Conservation (phyloP, 2,888 invertebrate species). For the Nymphalis c-album region DNA sequence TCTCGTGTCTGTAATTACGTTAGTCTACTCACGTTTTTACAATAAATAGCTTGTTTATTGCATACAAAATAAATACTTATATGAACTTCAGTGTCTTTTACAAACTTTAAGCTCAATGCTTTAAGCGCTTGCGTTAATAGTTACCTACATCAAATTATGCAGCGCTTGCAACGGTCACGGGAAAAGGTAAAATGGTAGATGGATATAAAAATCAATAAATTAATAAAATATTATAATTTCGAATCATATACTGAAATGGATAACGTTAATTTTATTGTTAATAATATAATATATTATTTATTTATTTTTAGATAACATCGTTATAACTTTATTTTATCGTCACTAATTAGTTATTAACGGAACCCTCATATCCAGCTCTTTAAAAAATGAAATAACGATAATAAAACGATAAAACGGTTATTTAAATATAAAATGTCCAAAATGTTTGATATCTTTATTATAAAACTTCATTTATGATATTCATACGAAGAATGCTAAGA, state of each 20-base stretch:
- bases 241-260: too few species aligned
- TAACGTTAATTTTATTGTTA: too few species aligned
- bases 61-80: slow-evolving; percentile 3
- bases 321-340: too few species aligned
- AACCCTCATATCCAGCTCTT: too few species aligned
- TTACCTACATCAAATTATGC: neutral
- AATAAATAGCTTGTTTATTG: slow-evolving; percentile 11
- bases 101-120: neutral
- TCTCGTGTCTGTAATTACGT: slow-evolving; percentile 7
- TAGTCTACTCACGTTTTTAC: slow-evolving; percentile 1
- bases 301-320: too few species aligned
- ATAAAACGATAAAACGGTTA: slow-evolving; percentile 4
- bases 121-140: neutral
- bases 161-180: too few species aligned
- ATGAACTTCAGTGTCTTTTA: neutral
- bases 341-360: too few species aligned
- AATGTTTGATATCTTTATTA: slow-evolving; percentile 32
- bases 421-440: neutral
- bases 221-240: too few species aligned
- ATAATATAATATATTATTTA: too few species aligned
- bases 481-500: slow-evolving; percentile 19
- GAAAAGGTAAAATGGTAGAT: too few species aligned
- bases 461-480: slow-evolving; percentile 21
- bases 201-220: too few species aligned
- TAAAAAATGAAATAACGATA: neutral